Conservation (phyloP, 1,140 invertebrate species). For the Archegozetes longisetosus region DNA sequence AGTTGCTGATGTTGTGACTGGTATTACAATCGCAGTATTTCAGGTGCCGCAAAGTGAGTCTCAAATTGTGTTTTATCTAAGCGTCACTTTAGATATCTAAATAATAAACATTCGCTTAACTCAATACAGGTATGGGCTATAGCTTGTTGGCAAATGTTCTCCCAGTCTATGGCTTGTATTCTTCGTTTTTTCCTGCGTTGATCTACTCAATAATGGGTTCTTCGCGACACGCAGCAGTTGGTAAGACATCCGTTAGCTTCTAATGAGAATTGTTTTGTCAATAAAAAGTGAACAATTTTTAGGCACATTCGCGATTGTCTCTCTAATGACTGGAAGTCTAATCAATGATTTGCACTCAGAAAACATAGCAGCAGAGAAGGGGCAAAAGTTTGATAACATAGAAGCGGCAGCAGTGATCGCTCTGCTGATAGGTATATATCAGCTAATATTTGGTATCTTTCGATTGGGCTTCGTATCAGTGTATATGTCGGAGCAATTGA, state of each 20-base stretch:
- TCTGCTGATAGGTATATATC: constrained; percentile 14
- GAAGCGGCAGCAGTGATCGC: constrained; percentile 9
- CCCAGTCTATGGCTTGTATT: constrained; percentile 36
- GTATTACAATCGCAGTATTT: constrained; percentile 73
- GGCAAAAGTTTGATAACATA: neutral
- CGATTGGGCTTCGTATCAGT: constrained; percentile 63
- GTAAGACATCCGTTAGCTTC: constrained; percentile 32
- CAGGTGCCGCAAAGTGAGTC: constrained; percentile 66
- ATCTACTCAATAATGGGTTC: constrained; percentile 38
- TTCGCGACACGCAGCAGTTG: constrained; percentile 31
- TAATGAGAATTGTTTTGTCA: neutral
- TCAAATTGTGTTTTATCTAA: constrained; percentile 2
- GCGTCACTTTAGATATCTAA: neutral
- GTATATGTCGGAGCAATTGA: constrained; percentile 69
- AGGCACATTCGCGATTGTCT: constrained; percentile 14
- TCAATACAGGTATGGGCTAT: constrained; percentile 31
- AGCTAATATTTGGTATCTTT: constrained; percentile 45
- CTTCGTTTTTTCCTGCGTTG: constrained; percentile 35
- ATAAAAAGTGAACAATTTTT: neutral
- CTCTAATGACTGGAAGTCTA: constrained; percentile 13
- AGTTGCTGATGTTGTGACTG: constrained; percentile 30
- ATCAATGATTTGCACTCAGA: neutral
- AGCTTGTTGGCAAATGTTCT: constrained; percentile 32
- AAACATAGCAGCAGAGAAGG: neutral
- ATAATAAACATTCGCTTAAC: neutral